phyloP scores from a whole-genome alignment of 1,140 invertebrate genomes.

The Musca domestica region DNA sequence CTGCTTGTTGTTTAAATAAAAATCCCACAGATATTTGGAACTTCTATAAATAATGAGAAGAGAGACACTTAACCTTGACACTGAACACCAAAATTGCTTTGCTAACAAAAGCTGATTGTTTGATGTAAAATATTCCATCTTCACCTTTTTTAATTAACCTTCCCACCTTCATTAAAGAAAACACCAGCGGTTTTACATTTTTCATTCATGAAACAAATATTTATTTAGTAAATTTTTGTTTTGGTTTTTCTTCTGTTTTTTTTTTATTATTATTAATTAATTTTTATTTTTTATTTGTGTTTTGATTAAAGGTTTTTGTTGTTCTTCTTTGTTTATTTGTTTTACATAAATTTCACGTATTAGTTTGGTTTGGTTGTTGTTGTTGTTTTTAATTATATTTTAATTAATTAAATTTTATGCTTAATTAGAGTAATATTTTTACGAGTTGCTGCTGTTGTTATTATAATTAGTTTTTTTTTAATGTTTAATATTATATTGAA shows the following conservation, averaged over 20 bases:
- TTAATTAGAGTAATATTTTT: not conserved
- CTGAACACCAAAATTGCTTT: too few species aligned
- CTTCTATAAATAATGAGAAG: too few species aligned
- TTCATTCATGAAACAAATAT: constrained; percentile 20
- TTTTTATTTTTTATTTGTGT: not conserved
- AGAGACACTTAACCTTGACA: too few species aligned
- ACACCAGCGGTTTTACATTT: not conserved
- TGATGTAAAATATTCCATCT: too few species aligned
- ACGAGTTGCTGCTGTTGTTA: not conserved
- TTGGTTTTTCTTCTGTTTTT: not conserved
- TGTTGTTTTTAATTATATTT: not conserved
- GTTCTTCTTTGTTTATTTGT: constrained; percentile 2
- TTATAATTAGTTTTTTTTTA: too few species aligned
- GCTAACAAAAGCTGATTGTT: too few species aligned
- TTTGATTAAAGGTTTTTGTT: constrained; percentile 18
- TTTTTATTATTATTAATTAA: constrained; percentile 2
- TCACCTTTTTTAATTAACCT: too few species aligned
- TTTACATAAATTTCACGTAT: not conserved
- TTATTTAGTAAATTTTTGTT: constrained; percentile 20
- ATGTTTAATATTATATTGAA: too few species aligned
- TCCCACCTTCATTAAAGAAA: too few species aligned
- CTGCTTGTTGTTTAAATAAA: too few species aligned
- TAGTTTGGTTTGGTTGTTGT: not conserved
- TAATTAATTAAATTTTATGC: not conserved
- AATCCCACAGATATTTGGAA: too few species aligned